Evolutionary conservation across 2,888 invertebrate species (phyloP).

Genomic region (Nyleta sp.): DNA sequence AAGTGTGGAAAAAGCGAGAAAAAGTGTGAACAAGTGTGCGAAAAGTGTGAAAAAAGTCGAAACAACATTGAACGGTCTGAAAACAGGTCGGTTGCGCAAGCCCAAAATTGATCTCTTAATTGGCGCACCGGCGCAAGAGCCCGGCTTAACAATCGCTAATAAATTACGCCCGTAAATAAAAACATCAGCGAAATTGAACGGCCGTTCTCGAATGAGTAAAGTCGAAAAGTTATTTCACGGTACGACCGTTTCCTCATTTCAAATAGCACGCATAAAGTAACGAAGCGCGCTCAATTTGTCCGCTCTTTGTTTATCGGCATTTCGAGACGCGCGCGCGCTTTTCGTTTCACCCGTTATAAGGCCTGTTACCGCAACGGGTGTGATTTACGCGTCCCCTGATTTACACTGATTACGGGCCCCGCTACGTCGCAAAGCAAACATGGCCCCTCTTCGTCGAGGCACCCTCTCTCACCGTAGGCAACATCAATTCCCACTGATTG

Average conservation of each 20-base stretch:
- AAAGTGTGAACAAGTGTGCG: no score
- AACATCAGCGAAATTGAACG: constrained; percentile 45
- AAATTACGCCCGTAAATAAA: constrained; percentile 49
- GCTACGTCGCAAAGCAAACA: constrained; percentile 80
- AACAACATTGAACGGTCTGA: no score
- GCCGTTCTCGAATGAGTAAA: constrained; percentile 18
- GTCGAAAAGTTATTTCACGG: constrained; percentile 33
- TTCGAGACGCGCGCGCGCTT: constrained; percentile 29
- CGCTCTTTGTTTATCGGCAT: constrained; percentile 41
- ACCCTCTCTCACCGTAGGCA: constrained; percentile 72
- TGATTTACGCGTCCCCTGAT: constrained; percentile 82
- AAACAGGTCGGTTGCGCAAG: no score
- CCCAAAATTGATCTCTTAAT: constrained; percentile 53
- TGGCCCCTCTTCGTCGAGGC: constrained; percentile 68
- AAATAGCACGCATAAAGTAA: constrained; percentile 42
- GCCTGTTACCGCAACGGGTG: constrained; percentile 77
- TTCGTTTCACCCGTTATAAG: constrained; percentile 75
- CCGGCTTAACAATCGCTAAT: constrained; percentile 49
- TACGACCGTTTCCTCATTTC: constrained; percentile 39
- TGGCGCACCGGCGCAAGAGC: constrained; percentile 33
- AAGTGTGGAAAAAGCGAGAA: no score
- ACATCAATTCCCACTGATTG: constrained; percentile 80
- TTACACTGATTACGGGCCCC: constrained; percentile 82
- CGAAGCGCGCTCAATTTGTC: constrained; percentile 47
- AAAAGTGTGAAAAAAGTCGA: no score